Base-by-base conservation (phyloP, 2,797 vertebrate genomes). In the Cynodonichthys magdalenae region DNA sequence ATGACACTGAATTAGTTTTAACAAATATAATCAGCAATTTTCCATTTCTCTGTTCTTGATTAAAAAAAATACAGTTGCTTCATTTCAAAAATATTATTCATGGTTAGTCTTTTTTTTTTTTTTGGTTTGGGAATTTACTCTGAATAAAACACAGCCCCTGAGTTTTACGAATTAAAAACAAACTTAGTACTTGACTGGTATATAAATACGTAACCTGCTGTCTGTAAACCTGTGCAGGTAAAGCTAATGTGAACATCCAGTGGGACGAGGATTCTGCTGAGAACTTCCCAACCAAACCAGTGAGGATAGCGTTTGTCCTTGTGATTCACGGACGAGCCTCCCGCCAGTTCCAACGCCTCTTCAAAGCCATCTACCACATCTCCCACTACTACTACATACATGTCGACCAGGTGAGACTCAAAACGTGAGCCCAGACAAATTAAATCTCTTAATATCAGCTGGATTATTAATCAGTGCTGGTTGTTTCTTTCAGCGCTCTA, bases 371-470 rank as follows among this genome's bases (percentile, higher is more conserved):
- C 87, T 99, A 97, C 92, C 97, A 99, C 92, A 90, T 90, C 24
- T 95, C 96, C 36, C 97, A 99, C 89, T 99, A 94, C 90, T 99
- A 97, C 93, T 99, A 99, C 88, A 96, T 99, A 86, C 98, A 99
- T 1, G 95, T 98, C 31, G 97, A 99, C 90, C 95, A 99, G 96
- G 97, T 99, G 74, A 84, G 87, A 7, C 6, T 27, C 8, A 39
- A 42, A 20, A 17, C 17, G 34, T 1, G 7, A 28, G 31, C 52
- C 15, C 56, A 18, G 0, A n/a, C 6, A 52, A 60, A 57, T 44
- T 0, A 0, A 11, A 56, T 71, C n/a, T 53, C 39, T 47, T 17
- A 9, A 5, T 17, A 5, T 58, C 24, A 24, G 12, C 66, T 5
- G 41, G 15, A 51, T 18, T 15, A 10, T 19, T 59, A 63, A 51